Conservation (phyloP, 2,797 vertebrate species). For the Diceros bicornis region DNA sequence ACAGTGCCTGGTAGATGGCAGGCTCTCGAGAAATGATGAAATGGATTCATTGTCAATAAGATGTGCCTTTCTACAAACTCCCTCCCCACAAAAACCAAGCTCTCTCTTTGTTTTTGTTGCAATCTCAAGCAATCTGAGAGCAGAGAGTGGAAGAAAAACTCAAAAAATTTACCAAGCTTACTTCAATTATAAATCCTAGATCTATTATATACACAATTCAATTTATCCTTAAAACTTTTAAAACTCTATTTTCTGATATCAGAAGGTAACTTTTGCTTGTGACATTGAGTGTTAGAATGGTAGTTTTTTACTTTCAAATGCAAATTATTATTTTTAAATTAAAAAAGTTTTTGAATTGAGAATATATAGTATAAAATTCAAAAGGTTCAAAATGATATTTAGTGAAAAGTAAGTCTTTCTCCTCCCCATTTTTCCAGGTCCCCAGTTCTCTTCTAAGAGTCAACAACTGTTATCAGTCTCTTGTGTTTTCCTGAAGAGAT, state of each 20-base stretch:
- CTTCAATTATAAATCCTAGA: neutral
- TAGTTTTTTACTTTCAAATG: constrained; percentile 35
- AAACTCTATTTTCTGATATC: constrained; percentile 17
- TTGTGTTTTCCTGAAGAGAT: neutral
- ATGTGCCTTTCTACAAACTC: neutral
- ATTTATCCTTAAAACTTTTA: constrained; percentile 8
- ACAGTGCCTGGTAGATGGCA: neutral
- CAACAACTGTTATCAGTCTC: neutral
- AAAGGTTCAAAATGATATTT: neutral
- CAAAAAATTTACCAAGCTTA: neutral
- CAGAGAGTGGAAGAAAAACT: neutral
- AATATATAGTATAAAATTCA: neutral
- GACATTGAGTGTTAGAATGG: neutral
- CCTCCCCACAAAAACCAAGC: neutral
- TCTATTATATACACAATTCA: neutral
- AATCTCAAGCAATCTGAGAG: neutral
- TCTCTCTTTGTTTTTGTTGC: neutral
- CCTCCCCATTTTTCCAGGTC: neutral
- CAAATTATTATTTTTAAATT: neutral
- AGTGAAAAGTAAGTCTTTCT: neutral
- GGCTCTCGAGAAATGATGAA: neutral
- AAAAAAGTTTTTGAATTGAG: neutral
- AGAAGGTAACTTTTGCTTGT: constrained; percentile 1
- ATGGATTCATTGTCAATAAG: neutral
- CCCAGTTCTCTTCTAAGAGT: neutral